A percentile compares a stretch with the other conserved stretches of the same genome.
Conservation (phyloP, 2,797 vertebrate species). For the Falco peregrinus region DNA sequence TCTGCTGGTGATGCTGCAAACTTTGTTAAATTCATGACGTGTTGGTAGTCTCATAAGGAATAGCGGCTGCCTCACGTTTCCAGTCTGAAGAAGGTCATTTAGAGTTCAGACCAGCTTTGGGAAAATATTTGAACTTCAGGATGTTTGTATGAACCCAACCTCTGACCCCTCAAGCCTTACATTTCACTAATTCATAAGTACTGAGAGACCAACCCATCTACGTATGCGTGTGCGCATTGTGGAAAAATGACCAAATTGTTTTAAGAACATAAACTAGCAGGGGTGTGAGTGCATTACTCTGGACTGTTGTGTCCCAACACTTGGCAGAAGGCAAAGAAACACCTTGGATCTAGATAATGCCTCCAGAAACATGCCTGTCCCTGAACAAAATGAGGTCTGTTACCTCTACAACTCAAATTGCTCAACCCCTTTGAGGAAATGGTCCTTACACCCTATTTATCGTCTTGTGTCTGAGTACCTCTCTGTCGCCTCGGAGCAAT, state of each 20-base stretch:
- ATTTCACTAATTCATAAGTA: not conserved
- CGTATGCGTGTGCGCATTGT: rapidly evolving
- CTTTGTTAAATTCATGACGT: not conserved
- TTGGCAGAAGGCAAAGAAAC: not conserved
- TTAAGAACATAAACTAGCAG: not conserved
- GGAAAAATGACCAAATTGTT: not conserved
- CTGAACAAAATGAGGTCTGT: not conserved
- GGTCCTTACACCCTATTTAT: not conserved
- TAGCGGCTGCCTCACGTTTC: not conserved
- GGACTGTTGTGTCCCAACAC: not conserved
- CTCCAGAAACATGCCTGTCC: not conserved
- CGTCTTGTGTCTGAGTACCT: not conserved
- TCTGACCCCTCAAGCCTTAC: not conserved
- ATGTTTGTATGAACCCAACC: conserved; percentile 10
- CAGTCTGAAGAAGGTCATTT: conserved; percentile 9
- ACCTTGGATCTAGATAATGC: not conserved
- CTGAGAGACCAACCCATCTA: not conserved
- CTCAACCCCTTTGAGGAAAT: not conserved
- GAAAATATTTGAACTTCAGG: conserved; percentile 1
- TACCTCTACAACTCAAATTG: not conserved
- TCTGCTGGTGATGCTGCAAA: not conserved
- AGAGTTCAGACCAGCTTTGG: conserved; percentile 44
- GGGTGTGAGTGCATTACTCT: not conserved
- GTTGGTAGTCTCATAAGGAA: not conserved
- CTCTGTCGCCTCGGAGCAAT: not conserved